Base-by-base conservation (phyloP, 2,113 vertebrate genomes). In the Thermophis baileyi region DNA sequence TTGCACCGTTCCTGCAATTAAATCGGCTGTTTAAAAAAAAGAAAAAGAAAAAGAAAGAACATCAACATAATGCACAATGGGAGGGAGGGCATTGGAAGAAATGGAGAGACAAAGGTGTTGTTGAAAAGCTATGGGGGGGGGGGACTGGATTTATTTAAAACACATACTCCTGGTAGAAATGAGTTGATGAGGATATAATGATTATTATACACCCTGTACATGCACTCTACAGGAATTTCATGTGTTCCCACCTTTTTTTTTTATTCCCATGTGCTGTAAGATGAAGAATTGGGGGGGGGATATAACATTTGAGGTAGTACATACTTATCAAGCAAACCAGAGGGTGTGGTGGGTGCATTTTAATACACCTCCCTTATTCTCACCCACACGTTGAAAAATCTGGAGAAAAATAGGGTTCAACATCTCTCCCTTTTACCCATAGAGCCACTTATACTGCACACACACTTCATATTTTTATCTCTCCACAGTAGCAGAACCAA, bases 401-500 rank as follows among this genome's bases (percentile, higher is more conserved):
- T 0, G 11, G 40, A 85, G 44, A 91, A 93, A 85, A 93, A 86
- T 85, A 89, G 88, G 46, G 35, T 90, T 90, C 40, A 89, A 53
- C 35, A 87, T 87, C 18, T 30, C 88, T 69, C 69, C 51, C 91
- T 4, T 93, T 74, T 91, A 91, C 91, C 92, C 93, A 95, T 51
- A 92, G 74, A 94, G 91, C 91, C 94, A 93, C 93, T 94, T 50
- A 60, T 50, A 89, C n/a, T 55, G 40, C 91, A 93, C 94, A 85
- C 50, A 47, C 92, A 94, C 91, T 95, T 95, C 95, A 94, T 95
- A 94, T 93, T 97, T 94, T 93, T 96, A 94, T 96, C 97, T 97
- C 96, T 96, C 95, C 96, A 95, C 95, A 94, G 96, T 96, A 97
- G 95, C 96, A 95, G 94, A 96, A 97, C 95, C 94, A 95, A 96